These are phyloP conservation scores for Corythornis leucogaster DNA, from an alignment of 2,797 vertebrate genomes.

Conservation along the genomic window DNA sequence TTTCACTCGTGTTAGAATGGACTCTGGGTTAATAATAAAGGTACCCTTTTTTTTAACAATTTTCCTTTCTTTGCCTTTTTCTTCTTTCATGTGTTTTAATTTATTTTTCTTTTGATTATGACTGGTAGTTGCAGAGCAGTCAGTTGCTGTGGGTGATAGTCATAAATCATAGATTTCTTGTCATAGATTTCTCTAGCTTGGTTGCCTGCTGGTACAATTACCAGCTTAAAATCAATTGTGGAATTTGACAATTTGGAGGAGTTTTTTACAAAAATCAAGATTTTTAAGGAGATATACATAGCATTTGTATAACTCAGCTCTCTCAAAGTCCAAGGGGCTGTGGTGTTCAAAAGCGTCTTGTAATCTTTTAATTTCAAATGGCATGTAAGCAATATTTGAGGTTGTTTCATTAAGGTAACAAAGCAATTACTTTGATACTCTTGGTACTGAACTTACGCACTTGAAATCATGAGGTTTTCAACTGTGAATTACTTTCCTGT, in stretches of 20 bases:
- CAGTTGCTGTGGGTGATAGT: neutral
- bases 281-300: neutral
- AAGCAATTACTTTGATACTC: neutral
- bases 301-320: neutral
- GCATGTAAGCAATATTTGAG: neutral
- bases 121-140: neutral
- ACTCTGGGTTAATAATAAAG: neutral
- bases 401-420: neutral
- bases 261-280: neutral
- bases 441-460: neutral
- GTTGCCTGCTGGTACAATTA: neutral
- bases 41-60: neutral
- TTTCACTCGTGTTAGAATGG: neutral
- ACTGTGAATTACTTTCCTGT: neutral
- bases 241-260: neutral
- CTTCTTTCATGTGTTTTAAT: neutral
- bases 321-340: neutral
- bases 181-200: neutral
- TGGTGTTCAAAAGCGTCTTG: neutral
- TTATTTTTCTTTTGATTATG: conserved; percentile 1
- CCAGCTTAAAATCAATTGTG: conserved; percentile 8
- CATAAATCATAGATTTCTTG: conserved; percentile 29
- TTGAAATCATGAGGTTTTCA: neutral
- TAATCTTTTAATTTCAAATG: neutral
- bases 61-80: neutral